A percentile compares a stretch with the other conserved stretches of the same genome.
phyloP scores from a whole-genome alignment of 2,113 vertebrate genomes.

The Microcebus griseorufus region DNA sequence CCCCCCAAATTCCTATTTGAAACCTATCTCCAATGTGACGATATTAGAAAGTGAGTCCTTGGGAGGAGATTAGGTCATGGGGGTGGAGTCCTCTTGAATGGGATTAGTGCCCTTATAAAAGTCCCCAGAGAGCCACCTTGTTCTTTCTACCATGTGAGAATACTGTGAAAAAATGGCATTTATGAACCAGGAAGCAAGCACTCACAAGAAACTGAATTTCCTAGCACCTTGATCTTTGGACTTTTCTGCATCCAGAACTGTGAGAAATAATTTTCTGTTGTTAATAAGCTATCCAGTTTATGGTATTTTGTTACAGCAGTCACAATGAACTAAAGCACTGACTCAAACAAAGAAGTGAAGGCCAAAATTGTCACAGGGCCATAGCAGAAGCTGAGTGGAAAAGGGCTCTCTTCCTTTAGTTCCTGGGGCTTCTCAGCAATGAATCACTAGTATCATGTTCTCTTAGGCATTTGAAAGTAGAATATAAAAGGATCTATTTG shows the following conservation, averaged over 20 bases:
- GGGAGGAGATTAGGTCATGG: not conserved
- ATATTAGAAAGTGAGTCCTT: not conserved
- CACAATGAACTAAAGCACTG: not conserved
- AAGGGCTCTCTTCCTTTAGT: not conserved
- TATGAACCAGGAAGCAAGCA: not conserved
- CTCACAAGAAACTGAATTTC: not conserved
- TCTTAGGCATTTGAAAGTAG: not conserved
- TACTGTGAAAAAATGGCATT: not conserved
- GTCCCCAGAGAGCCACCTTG: not conserved
- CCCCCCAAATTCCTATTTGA: not conserved
- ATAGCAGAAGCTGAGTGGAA: not conserved
- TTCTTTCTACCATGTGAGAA: not conserved
- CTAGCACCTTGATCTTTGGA: not conserved
- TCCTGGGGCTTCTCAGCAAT: not conserved
- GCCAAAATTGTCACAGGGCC: fast-evolving
- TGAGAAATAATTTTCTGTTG: not conserved
- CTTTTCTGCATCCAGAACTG: not conserved
- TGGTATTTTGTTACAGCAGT: not conserved
- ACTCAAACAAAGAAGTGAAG: not conserved
- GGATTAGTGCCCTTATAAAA: not conserved
- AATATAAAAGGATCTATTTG: not conserved
- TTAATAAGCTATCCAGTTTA: not conserved
- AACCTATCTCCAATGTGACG: not conserved
- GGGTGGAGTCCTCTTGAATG: not conserved
- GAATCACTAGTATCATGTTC: not conserved